phyloP scores from a whole-genome alignment of 2,888 invertebrate species.

The Odontocolon sp. region DNA sequence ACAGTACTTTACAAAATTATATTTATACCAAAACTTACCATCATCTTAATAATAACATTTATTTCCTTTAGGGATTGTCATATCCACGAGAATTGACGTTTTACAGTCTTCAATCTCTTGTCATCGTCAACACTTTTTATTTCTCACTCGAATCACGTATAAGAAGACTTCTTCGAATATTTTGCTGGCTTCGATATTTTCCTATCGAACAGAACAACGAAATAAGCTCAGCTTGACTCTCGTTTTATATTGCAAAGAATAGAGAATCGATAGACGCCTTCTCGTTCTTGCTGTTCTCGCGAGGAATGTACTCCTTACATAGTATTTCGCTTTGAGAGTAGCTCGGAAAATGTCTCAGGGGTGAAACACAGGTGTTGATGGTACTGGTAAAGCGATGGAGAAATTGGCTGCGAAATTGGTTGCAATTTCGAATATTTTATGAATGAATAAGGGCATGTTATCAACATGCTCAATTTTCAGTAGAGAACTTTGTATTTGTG shows the following conservation, averaged over 20 bases:
- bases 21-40: too few species aligned
- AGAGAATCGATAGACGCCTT: background rate
- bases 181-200: background rate
- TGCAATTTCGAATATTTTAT: conserved; percentile 74
- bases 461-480: conserved; percentile 40
- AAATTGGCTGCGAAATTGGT: conserved; percentile 68
- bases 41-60: too few species aligned
- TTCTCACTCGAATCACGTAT: background rate
- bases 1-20: too few species aligned
- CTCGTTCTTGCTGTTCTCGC: background rate
- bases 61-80: too few species aligned
- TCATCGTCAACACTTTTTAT: background rate
- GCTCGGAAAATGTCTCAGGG: conserved; percentile 8
- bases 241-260: background rate
- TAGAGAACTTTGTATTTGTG: background rate
- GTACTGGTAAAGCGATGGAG: conserved; percentile 2
- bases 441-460: conserved; percentile 64
- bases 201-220: background rate
- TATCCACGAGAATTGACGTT: too few species aligned
- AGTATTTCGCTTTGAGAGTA: background rate
- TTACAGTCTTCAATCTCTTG: background rate
- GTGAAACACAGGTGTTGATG: conserved; percentile 72
- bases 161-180: background rate
- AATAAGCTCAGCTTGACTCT: too few species aligned
- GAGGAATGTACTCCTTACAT: background rate